phyloP scores from a whole-genome alignment of 2,888 invertebrate genomes.

The Trachelus troglodyta region DNA sequence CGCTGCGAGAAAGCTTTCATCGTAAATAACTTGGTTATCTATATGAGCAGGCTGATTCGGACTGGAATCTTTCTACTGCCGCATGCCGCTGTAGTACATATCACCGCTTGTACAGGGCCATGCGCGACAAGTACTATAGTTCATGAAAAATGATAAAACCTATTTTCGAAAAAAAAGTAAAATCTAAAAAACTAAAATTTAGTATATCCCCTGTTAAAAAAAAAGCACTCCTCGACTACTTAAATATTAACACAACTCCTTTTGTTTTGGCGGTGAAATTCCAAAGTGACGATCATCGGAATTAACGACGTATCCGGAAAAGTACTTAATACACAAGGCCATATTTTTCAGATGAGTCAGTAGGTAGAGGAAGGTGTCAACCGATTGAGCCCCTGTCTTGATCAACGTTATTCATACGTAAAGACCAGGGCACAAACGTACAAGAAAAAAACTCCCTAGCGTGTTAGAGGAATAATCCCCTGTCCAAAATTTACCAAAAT shows the following conservation, averaged over 20 bases:
- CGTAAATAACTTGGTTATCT: conserved; percentile 9
- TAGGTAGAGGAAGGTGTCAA: not conserved
- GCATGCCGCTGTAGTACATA: not conserved
- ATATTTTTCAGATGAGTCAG: not conserved
- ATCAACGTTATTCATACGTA: not conserved
- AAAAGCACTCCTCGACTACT: not conserved
- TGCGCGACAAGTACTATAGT: not conserved
- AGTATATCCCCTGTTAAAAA: not conserved
- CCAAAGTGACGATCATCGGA: too few relatives aligned
- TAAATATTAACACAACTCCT: not conserved
- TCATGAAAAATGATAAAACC: not conserved
- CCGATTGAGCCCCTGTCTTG: not conserved
- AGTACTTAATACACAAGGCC: not conserved
- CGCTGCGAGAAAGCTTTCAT: conserved; percentile 5
- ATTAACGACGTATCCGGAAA: not conserved
- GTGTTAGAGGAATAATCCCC: too few relatives aligned
- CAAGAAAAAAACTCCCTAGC: not conserved
- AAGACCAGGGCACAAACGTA: not conserved
- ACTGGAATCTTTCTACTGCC: not conserved
- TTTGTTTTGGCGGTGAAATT: not conserved
- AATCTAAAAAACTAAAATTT: not conserved
- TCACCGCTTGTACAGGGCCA: not conserved
- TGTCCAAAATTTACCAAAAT: not conserved
- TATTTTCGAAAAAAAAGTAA: not conserved
- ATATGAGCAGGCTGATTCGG: conserved; percentile 7